phyloP scores from a whole-genome alignment of 2,113 vertebrate genomes.

The Pipra filicauda region DNA sequence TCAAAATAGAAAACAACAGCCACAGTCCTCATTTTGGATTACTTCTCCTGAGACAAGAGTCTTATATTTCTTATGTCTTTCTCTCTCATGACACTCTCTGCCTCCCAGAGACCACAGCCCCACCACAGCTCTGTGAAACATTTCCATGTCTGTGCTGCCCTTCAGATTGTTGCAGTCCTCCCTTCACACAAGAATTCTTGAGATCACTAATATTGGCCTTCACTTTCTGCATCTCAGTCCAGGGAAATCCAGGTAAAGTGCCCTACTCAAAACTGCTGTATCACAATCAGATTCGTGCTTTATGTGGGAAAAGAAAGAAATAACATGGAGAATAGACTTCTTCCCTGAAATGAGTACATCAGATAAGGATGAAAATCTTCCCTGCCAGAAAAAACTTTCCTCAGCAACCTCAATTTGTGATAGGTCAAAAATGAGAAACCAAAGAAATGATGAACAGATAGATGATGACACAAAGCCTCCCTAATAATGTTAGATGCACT shows the following conservation, averaged over 20 bases:
- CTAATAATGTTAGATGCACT: neutral
- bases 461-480: neutral
- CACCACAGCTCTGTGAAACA: neutral
- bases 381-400: neutral
- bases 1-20: neutral
- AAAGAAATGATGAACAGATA: neutral
- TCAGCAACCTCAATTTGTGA: neutral
- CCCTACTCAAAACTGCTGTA: neutral
- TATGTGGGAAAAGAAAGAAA: neutral
- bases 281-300: neutral
- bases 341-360: neutral
- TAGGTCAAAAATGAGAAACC: neutral
- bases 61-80: neutral
- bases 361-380: neutral
- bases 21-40: neutral
- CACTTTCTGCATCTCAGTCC: neutral
- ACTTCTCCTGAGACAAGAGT: neutral
- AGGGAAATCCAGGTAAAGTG: neutral
- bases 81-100: rapidly evolving
- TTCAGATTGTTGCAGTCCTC: neutral
- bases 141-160: neutral
- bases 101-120: neutral
- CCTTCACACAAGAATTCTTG: neutral
- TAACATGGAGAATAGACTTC: neutral
- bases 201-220: neutral